Percentiles rank a stretch among this genome's conserved stretches.
Conservation (phyloP, 2,113 vertebrate genomes). For the Scortum barcoo region DNA sequence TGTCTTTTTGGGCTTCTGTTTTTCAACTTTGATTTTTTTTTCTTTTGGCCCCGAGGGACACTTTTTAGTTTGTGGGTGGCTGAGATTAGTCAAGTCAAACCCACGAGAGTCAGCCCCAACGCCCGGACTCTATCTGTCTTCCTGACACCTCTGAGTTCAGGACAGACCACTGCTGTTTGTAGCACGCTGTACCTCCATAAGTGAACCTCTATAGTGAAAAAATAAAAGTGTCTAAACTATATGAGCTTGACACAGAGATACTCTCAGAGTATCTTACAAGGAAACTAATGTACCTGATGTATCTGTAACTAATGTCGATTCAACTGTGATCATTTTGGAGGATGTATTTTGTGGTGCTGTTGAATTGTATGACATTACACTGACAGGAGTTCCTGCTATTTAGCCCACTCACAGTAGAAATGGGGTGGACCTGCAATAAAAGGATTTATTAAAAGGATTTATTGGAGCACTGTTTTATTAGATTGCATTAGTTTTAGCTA, state of each 20-base stretch:
- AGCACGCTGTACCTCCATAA: slow-evolving; percentile 4
- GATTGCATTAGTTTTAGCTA: not conserved
- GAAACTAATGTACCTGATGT: not conserved
- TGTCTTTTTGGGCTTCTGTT: slow-evolving; percentile 11
- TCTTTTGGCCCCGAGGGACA: not conserved
- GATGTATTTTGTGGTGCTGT: too few species aligned
- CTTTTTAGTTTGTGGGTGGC: slow-evolving; percentile 45
- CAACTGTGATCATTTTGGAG: too few species aligned
- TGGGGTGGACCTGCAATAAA: too few species aligned
- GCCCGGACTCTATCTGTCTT: slow-evolving; percentile 26
- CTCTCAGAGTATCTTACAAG: too few species aligned
- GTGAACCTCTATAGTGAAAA: not conserved
- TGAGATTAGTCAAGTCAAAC: slow-evolving; percentile 31
- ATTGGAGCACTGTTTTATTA: not conserved
- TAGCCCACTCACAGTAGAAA: too few species aligned
- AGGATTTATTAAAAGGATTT: too few species aligned
- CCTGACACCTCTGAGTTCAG: slow-evolving; percentile 22
- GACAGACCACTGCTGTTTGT: not conserved
- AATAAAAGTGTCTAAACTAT: not conserved
- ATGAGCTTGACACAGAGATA: not conserved
- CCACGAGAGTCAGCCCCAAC: slow-evolving; percentile 16
- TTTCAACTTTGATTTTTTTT: slow-evolving; percentile 14
- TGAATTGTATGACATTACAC: too few species aligned
- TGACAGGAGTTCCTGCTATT: too few species aligned
- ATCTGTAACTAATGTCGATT: too few species aligned